Conservation (phyloP, 2,113 vertebrate species). For the Tricholaema leucomelas region DNA sequence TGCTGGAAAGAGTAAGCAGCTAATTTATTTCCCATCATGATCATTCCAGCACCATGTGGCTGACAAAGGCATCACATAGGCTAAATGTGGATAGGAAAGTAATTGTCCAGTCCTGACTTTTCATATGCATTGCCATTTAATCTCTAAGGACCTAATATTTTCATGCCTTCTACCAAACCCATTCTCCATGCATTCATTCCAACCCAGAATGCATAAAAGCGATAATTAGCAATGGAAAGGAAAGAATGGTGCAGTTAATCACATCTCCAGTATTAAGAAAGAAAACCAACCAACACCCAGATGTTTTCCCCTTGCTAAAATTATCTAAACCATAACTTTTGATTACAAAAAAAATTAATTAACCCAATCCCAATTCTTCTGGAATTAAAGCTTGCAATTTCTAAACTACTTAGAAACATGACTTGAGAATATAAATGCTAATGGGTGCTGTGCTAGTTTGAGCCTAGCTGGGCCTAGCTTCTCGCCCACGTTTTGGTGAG, state of each 20-base stretch:
- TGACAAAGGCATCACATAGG: not conserved
- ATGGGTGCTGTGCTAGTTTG: too few species aligned
- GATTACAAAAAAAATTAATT: not conserved
- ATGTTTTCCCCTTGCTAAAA: not conserved
- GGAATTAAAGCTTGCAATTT: not conserved
- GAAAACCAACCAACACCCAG: not conserved
- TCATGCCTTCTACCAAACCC: not conserved
- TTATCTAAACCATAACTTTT: not conserved
- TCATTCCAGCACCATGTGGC: not conserved
- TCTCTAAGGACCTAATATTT: not conserved
- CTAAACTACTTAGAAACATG: constrained; percentile 3
- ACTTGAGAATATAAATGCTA: not conserved
- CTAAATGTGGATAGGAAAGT: not conserved
- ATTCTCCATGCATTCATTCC: not conserved
- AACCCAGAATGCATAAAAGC: not conserved
- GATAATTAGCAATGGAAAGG: not conserved
- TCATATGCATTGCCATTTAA: not conserved
- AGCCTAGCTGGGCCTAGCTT: too few species aligned
- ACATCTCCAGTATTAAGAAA: not conserved
- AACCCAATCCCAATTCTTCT: not conserved
- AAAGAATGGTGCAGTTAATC: not conserved
- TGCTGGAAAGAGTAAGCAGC: not conserved
- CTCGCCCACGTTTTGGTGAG: too few species aligned
- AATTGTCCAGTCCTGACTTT: not conserved
- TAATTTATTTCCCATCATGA: constrained; percentile 24